Conservation (phyloP, 92 coral and sea anemone species). For the Siderastrea siderea region DNA sequence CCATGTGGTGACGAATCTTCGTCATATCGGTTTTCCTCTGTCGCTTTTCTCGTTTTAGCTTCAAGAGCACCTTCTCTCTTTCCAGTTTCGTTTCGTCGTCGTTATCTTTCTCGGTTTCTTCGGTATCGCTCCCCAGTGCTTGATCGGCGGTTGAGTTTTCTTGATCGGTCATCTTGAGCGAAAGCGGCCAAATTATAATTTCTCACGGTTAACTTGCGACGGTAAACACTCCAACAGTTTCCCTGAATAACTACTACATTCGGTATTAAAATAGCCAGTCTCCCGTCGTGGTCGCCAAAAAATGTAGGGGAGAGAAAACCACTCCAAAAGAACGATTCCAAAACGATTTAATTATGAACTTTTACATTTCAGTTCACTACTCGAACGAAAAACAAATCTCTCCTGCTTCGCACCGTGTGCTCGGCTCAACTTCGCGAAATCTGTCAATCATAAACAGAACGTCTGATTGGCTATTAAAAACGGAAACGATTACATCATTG, state of each 20-base stretch:
- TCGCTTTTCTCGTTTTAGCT: conserved; percentile 37
- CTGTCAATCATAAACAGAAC: no score
- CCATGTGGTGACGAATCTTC: conserved; percentile 26
- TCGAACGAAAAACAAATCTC: no score
- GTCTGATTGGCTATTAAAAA: no score
- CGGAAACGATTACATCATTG: no score
- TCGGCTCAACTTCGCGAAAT: no score
- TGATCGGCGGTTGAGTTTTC: neutral
- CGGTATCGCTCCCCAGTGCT: neutral
- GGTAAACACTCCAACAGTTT: no score
- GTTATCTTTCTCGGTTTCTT: neutral
- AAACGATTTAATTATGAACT: no score
- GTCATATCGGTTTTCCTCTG: conserved; percentile 19
- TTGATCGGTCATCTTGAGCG: neutral
- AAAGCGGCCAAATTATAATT: neutral
- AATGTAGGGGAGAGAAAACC: neutral
- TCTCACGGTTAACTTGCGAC: no score
- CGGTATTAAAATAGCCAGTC: neutral
- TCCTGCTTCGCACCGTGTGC: no score
- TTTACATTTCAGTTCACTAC: no score
- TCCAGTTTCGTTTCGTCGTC: conserved; percentile 16
- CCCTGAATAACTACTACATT: neutral
- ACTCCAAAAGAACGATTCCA: no score
- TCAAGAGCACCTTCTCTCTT: conserved; percentile 15
- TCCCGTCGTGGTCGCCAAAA: neutral